Evolutionary conservation across 2,797 vertebrate genomes (phyloP), one percentile per base, ranked within the genome.

Genomic region (Florisuga fusca): DNA sequence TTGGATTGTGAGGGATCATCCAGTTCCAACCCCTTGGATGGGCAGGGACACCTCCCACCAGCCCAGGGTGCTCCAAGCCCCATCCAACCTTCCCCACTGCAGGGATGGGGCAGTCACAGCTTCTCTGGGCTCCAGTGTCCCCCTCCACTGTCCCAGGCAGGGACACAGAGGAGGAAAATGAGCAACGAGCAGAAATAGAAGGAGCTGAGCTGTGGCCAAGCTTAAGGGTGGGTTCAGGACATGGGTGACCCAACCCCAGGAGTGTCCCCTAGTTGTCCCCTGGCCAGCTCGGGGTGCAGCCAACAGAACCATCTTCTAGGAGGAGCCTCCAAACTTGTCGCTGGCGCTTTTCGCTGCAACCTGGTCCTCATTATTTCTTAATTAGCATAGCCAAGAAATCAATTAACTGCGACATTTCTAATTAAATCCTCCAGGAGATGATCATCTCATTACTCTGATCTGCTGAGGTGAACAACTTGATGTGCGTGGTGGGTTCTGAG

Each of bases 381-480:
- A 97, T 97, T 96, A 97, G 96, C 93, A n/a, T 36, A 46, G 73
- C 95, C 95, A 84, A 96, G 97, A 95, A 97, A 97, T 97, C 97
- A 98, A 97, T 98, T 98, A 97, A 26, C 38, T 5, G 81, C 36
- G 43, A n/a, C 87, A 75, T 93, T 86, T 94, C 90, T 97, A 97
- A 97, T 97, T 96, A 97, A 93, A 68, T 73, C 21, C 95, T 84
- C 55, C 34, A 15, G 82, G 95, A 92, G 97, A 79, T 2, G 97
- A 93, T 77, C 79, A 2, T 34, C 90, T 95, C 84, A 19, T 96
- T 75, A 71, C 45, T 31, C 85, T 67, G 64, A 81, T 34, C 74
- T 21, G 95, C 94, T 7, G 95, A 93, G 96, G 94, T 87, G 96
- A 95, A 57, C 68, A 69, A 12, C 94, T 81, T 43, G 48, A 51